Conservation (phyloP, 2,113 vertebrate species). For the Clarias macrocephalus region DNA sequence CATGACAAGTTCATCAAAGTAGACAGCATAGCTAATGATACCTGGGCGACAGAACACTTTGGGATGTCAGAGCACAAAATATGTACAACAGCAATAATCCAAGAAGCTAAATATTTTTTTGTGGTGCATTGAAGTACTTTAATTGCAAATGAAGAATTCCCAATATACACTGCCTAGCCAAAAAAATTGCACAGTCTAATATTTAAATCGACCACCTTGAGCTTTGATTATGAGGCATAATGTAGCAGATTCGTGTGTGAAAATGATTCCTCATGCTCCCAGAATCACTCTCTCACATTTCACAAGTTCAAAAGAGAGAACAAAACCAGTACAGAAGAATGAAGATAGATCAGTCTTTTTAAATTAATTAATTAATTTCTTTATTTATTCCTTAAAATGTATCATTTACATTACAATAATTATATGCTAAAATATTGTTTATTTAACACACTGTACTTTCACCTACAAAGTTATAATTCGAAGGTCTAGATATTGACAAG, state of each 20-base stretch:
- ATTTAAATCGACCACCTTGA: too few species aligned
- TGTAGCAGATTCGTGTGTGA: too few species aligned
- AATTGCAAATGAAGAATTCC: neutral
- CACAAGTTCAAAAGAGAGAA: neutral
- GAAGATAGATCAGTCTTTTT: neutral
- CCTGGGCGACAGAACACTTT: neutral
- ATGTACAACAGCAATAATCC: neutral
- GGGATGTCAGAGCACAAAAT: neutral
- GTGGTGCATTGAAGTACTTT: neutral
- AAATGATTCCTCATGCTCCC: neutral
- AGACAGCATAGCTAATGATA: neutral
- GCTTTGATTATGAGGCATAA: too few species aligned
- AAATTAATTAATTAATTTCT: too few species aligned
- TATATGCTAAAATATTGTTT: too few species aligned
- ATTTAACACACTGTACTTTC: neutral
- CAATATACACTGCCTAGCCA: too few species aligned
- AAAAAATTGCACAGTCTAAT: too few species aligned
- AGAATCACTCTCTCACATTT: neutral
- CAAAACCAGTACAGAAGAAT: neutral
- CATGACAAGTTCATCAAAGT: neutral
- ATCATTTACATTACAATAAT: too few species aligned
- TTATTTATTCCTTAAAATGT: neutral
- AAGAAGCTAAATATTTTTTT: neutral
- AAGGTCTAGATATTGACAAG: too few species aligned
- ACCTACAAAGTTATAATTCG: too few species aligned